Conservation (phyloP, 2,888 invertebrate species). For the Monopis laevigella region DNA sequence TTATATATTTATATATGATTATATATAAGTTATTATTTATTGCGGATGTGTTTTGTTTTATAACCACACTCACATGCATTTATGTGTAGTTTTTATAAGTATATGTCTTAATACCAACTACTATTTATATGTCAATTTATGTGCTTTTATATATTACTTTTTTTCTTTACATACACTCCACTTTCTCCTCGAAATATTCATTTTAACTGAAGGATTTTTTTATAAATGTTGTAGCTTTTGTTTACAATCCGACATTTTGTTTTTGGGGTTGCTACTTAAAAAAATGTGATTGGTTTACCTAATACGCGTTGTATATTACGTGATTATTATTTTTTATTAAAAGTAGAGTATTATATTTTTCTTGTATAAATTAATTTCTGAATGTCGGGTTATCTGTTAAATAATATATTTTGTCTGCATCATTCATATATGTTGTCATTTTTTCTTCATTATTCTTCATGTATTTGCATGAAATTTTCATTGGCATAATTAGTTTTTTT, state of each 20-base stretch:
- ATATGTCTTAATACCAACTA: not conserved
- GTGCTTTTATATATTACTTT: not conserved
- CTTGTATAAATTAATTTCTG: slow-evolving; percentile 3
- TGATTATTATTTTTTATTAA: not conserved
- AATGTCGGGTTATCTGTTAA: slow-evolving; percentile 44
- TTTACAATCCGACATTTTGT: slow-evolving; percentile 56
- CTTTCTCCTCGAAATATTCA: slow-evolving; percentile 2
- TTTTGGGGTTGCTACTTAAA: slow-evolving; percentile 51
- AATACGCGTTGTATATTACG: not conserved
- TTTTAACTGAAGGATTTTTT: slow-evolving; percentile 17
- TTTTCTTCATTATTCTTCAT: not conserved
- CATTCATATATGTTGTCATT: slow-evolving; percentile 5
- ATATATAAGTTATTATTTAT: not conserved
- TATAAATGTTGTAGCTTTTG: slow-evolving; percentile 18
- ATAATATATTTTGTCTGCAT: slow-evolving; percentile 4
- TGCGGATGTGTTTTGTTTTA: slow-evolving; percentile 20
- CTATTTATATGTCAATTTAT: slow-evolving; percentile 25
- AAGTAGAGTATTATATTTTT: not conserved
- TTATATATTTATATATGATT: not conserved
- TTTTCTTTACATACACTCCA: slow-evolving; percentile 3
- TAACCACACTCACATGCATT: slow-evolving; percentile 67
- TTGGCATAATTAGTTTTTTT: not conserved
- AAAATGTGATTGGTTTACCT: slow-evolving; percentile 62
- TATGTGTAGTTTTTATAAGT: slow-evolving; percentile 30
- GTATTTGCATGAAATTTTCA: slow-evolving; percentile 2